Conservation (phyloP, 2,797 vertebrate genomes). For the Scleropages formosus region DNA sequence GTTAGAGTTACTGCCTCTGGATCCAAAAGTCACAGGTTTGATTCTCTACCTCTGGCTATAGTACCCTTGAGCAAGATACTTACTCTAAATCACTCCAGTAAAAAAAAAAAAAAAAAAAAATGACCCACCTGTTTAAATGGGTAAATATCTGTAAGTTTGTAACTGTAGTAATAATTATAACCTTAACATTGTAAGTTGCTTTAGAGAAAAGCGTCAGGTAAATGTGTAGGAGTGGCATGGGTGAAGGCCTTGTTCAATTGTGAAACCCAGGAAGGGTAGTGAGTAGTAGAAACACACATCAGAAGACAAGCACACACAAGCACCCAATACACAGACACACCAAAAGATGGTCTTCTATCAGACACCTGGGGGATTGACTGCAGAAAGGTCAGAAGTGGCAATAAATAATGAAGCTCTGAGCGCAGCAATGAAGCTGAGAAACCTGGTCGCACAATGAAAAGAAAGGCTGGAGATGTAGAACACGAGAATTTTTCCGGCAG, state of each 20-base stretch:
- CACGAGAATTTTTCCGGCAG: neutral
- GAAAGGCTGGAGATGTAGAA: neutral
- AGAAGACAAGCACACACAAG: slow-evolving; percentile 7
- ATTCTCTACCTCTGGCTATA: too few species aligned
- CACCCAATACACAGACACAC: neutral
- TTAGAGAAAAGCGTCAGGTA: too few species aligned
- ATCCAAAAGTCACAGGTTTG: too few species aligned
- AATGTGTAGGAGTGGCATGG: slow-evolving; percentile 26
- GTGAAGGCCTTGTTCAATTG: slow-evolving; percentile 19
- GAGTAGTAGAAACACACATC: slow-evolving; percentile 5
- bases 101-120: too few species aligned
- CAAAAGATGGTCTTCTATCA: neutral
- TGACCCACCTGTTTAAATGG: too few species aligned
- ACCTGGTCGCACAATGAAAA: neutral
- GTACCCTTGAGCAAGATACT: too few species aligned
- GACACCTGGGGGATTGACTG: neutral
- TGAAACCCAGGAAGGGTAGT: neutral
- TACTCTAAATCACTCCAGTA: too few species aligned
- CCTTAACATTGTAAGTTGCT: too few species aligned
- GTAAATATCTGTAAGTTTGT: too few species aligned
- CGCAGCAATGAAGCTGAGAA: neutral
- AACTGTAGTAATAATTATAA: too few species aligned
- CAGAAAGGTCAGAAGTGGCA: slow-evolving; percentile 33
- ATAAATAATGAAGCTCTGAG: slow-evolving; percentile 30
- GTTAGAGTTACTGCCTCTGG: too few species aligned